Percentiles rank a stretch among this genome's conserved stretches.
Conservation (phyloP, 37 sponge, comb jelly and placozoan species). For the Corticium candelabrum region DNA sequence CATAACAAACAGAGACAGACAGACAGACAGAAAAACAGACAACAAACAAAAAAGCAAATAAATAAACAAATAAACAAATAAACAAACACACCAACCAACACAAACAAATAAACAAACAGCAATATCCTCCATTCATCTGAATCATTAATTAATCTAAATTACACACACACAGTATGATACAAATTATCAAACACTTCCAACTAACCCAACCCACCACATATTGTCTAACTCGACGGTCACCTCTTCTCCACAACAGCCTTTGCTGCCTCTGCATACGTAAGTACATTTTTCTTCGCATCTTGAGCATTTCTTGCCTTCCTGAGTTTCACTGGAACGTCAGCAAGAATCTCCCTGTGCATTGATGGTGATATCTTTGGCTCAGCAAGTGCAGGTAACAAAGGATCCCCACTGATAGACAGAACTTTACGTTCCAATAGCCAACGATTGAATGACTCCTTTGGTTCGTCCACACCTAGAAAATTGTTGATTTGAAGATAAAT, state of each 20-base stretch:
- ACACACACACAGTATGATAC: too few relatives aligned
- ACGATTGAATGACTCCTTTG: slow-evolving; percentile 1
- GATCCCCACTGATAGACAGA: neutral
- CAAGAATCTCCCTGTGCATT: neutral
- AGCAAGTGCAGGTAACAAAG: neutral
- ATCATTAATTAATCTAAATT: too few relatives aligned
- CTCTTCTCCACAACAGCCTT: neutral
- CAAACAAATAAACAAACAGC: too few relatives aligned
- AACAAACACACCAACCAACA: too few relatives aligned
- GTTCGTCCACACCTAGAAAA: neutral
- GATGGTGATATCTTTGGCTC: neutral
- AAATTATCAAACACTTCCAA: too few relatives aligned
- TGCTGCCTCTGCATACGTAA: neutral
- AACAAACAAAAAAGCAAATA: too few relatives aligned
- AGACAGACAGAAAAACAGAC: too few relatives aligned
- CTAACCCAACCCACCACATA: too few relatives aligned
- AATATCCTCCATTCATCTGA: too few relatives aligned
- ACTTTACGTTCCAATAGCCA: slow-evolving; percentile 7
- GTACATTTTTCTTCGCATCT: neutral
- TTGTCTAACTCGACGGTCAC: too few relatives aligned
- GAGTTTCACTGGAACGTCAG: neutral
- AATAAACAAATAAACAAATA: too few relatives aligned
- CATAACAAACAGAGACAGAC: too few relatives aligned
- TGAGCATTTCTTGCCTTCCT: neutral
- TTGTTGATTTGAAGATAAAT: neutral